Evolutionary conservation across 2,113 vertebrate species (phyloP), one percentile per base, ranked within the genome.

Genomic region (Ptilorrhoa leucosticta): DNA sequence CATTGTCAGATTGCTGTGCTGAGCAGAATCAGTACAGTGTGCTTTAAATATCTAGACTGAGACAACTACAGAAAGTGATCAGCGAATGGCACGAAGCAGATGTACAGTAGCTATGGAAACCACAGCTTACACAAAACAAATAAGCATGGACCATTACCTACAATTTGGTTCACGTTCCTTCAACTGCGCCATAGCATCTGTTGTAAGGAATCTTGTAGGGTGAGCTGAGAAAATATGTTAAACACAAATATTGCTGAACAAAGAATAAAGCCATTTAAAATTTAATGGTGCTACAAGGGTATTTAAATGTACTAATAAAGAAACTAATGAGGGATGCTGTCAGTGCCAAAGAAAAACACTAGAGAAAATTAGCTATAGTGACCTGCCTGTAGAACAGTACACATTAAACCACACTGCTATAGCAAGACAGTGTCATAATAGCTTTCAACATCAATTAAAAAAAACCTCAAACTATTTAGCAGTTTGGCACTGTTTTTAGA

Each of bases 291-390:
- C 89, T 88, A 93, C 86, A 83, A 81, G 69, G 61, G 65, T 91
- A 87, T 96, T 97, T 93, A 97, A 97, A 97, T 93, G 65, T 96
- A 78, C 89, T 94, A 95, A 97, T 97, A 97, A 96, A 97, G 86
- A 96, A 96, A 76, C 78, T 95, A 97, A 98, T 97, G 96, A 97
- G 86, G 85, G 89, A 94, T 96, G 77, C 44, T 96, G 78, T 84
- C 94, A 58, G 44, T 88, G 73, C 58, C 93, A 94, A 94, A 95
- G 22, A 66, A 86, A 97, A 96, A 84, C 85, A 70, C 56, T 80
- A 27, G 76, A 95, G 92, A 90, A 94, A 96, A 96, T 96, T 79
- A 94, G 83, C 69, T 69, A 60, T 33, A 92, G 47, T 2, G 72
- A 70, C 87, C 39, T 94, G 79, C 70, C 51, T 88, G 75, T 57